Base-by-base conservation (phyloP, 2,797 vertebrate genomes). In the Eulemur coronatus region DNA sequence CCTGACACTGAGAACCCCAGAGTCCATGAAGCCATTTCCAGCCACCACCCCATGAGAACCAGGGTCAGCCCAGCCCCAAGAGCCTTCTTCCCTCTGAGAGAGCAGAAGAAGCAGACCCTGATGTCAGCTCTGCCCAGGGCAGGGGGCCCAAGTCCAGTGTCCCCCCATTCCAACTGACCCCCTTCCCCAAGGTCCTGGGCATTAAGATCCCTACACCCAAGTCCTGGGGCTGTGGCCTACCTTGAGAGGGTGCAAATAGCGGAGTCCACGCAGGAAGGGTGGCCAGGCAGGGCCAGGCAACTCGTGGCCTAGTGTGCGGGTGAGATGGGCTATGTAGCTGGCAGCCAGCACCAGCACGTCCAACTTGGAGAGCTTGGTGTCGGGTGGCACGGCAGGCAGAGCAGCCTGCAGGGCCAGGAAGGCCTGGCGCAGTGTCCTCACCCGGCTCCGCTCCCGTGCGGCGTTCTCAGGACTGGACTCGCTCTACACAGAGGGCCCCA, bases 291-390 rank as follows among this genome's bases (percentile, higher is more conserved):
- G 95, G 15, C 98, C 91, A 0, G 81, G 96, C 72, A 98, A 97
- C 24, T 99, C 99, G 3, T 98, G 98, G 96, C 99, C 99, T 52
- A 99, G 98, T 0, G 97, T 98, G 84, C 99, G 98, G 17, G 99
- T 99, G 75, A 99, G 98, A 97, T 99, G 98, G 89, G 99, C 99
- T 7, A 99, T 99, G 98, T 99, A 99, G 98, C 99, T 99, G 33
- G 99, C 99, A 26, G 99, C 99, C 98, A 99, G 98, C 80, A 99
- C 97, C 70, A 99, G 98, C 86, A 99, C 98, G 0, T 99, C 99
- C 96, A 99, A 97, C 97, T 99, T 99, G 87, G 99, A 99, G 82
- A 99, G 99, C 92, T 99, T 99, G 94, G 99, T 99, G 98, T 99
- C 98, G 0, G 99, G 99, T 0, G 99, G 99, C 38, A 99, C 99